These are phyloP conservation scores for Pelecanoides urinatrix DNA, from an alignment of 2,113 vertebrate species.

Conservation along the genomic window DNA sequence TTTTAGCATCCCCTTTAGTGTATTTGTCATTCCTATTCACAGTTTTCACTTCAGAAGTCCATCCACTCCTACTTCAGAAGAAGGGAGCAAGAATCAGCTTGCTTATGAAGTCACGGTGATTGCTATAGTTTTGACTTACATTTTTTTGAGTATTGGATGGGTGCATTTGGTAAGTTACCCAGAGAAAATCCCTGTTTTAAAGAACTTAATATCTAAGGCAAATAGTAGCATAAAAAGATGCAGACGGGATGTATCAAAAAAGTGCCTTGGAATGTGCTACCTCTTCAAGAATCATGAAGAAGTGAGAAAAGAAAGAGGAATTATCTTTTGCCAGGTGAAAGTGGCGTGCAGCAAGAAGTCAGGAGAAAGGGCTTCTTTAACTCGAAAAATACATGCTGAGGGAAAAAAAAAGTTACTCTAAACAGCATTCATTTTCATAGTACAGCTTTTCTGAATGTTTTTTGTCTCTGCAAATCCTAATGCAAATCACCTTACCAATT, in stretches of 20 bases:
- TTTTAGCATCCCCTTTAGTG: not conserved
- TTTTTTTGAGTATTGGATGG: not conserved
- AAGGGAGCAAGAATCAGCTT: not conserved
- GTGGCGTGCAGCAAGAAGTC: not conserved
- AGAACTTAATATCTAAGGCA: not conserved
- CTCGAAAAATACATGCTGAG: not conserved
- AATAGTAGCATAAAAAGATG: not conserved
- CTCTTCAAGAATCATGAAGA: not conserved
- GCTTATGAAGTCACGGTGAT: not conserved
- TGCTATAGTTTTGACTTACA: not conserved
- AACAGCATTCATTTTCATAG: not conserved
- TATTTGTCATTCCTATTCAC: not conserved
- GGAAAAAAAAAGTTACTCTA: rapidly evolving
- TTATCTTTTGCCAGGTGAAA: not conserved
- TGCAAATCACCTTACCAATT: not conserved
- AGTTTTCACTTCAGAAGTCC: not conserved
- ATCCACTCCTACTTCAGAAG: not conserved
- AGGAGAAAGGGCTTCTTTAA: not conserved
- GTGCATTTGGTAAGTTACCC: not conserved
- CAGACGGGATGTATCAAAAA: not conserved
- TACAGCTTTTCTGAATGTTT: not conserved
- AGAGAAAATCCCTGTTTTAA: not conserved
- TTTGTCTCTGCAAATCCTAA: not conserved
- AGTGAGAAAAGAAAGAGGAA: not conserved
- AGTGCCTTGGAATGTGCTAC: not conserved